Conservation (phyloP, 2,797 vertebrate species). For the Tapera naevia region DNA sequence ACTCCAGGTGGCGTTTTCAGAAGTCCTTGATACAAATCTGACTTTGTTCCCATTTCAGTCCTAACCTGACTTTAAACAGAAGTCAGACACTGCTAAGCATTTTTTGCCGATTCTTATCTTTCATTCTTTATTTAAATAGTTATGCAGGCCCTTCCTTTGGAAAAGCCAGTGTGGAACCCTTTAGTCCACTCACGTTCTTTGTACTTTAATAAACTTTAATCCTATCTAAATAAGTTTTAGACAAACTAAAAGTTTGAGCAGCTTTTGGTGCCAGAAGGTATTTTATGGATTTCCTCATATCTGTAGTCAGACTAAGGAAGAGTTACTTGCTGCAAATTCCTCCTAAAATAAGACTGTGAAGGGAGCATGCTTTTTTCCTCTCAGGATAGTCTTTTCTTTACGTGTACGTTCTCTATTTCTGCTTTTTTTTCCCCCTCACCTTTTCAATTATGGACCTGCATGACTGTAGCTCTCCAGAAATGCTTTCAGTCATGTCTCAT, state of each 20-base stretch:
- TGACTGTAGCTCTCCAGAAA: not conserved
- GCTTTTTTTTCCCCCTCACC: too few relatives aligned
- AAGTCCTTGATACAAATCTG: not conserved
- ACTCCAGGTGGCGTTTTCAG: not conserved
- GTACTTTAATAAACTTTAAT: not conserved
- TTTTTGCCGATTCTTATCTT: not conserved
- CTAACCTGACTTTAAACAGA: not conserved
- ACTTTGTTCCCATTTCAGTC: not conserved
- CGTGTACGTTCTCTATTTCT: not conserved
- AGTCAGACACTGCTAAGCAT: not conserved
- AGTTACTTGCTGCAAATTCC: not conserved
- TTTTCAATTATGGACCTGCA: not conserved
- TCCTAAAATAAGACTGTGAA: not conserved
- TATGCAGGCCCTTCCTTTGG: not conserved
- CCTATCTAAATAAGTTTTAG: not conserved
- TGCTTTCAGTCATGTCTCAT: not conserved
- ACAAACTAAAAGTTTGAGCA: not conserved
- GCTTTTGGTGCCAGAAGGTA: not conserved
- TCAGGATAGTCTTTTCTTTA: not conserved
- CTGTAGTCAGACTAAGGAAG: not conserved
- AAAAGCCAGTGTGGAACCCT: not conserved
- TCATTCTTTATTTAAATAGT: not conserved
- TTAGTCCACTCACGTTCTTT: not conserved
- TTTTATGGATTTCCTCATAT: not conserved
- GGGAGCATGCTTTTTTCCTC: not conserved